phyloP scores from a whole-genome alignment of 1,140 invertebrate genomes.

The Dermatophagoides farinae region DNA sequence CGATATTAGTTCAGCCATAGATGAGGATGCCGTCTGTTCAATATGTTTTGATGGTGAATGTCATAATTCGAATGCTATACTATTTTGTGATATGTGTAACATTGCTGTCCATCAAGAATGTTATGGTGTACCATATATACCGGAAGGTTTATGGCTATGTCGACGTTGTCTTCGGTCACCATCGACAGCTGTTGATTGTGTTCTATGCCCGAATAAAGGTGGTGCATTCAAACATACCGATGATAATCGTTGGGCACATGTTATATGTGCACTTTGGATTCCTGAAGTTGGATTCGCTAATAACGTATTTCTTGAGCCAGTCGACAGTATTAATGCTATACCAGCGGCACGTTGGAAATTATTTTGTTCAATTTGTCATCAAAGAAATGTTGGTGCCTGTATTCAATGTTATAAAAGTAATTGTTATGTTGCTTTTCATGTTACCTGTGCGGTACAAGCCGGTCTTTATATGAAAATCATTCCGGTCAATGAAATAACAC shows the following conservation, averaged over 20 bases:
- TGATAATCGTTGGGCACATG: constrained; percentile 86
- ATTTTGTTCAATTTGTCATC: constrained; percentile 88
- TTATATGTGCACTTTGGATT: constrained; percentile 96
- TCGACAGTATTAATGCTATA: constrained; percentile 86
- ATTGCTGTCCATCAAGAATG: constrained; percentile 96
- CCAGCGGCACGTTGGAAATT: constrained; percentile 83
- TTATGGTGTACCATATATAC: constrained; percentile 96
- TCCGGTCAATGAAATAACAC: constrained; percentile 49
- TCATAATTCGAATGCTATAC: constrained; percentile 80
- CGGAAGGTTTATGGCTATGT: constrained; percentile 96
- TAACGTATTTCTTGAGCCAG: constrained; percentile 88
- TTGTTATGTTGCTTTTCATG: constrained; percentile 93
- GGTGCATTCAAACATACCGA: constrained; percentile 98
- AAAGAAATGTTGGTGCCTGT: constrained; percentile 76
- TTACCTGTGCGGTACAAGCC: constrained; percentile 92
- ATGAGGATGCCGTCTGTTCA: constrained; percentile 94
- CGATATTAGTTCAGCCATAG: constrained; percentile 39
- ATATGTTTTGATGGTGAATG: constrained; percentile 79
- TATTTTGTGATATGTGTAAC: constrained; percentile 99
- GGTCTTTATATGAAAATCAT: constrained; percentile 91
- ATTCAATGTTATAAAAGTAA: constrained; percentile 93
- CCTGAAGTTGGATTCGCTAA: constrained; percentile 96
- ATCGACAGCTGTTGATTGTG: constrained; percentile 82
- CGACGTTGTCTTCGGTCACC: constrained; percentile 82
- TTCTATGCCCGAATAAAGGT: constrained; percentile 88